Conservation (phyloP, 2,888 invertebrate species). For the Folsomia candida region DNA sequence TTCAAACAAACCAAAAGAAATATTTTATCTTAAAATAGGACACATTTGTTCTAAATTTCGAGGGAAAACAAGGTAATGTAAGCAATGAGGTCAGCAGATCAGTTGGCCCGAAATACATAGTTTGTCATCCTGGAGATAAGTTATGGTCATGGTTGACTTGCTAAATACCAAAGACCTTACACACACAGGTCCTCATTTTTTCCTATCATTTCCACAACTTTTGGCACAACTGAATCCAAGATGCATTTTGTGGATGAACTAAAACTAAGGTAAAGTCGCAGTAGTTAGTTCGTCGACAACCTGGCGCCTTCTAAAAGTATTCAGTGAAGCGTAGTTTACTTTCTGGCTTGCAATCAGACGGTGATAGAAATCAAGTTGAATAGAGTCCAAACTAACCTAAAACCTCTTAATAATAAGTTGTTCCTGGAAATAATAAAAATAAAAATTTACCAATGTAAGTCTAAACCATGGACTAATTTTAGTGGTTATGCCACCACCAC, state of each 20-base stretch:
- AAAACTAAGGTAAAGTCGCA: not conserved
- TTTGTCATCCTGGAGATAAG: not conserved
- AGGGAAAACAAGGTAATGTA: no score
- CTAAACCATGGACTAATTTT: no score
- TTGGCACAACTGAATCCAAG: not conserved
- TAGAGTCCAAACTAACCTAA: not conserved
- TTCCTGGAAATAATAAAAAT: no score
- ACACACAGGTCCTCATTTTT: not conserved
- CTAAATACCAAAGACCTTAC: slow-evolving; percentile 6
- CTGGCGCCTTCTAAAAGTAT: slow-evolving; percentile 17
- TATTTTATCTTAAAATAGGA: no score
- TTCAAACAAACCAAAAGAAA: no score
- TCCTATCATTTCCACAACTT: not conserved
- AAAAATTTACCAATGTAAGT: no score
- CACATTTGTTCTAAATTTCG: no score
- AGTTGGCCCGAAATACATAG: not conserved
- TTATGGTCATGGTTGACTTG: not conserved
- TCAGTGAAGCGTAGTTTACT: not conserved
- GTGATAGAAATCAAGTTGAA: not conserved
- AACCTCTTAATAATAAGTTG: not conserved
- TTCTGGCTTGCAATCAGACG: not conserved
- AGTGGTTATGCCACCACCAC: no score
- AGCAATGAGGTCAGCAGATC: slow-evolving; percentile 1
- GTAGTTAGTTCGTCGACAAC: not conserved
- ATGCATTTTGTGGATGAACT: not conserved